Conservation (phyloP, 2,888 invertebrate species). For the Apamea monoglypha region DNA sequence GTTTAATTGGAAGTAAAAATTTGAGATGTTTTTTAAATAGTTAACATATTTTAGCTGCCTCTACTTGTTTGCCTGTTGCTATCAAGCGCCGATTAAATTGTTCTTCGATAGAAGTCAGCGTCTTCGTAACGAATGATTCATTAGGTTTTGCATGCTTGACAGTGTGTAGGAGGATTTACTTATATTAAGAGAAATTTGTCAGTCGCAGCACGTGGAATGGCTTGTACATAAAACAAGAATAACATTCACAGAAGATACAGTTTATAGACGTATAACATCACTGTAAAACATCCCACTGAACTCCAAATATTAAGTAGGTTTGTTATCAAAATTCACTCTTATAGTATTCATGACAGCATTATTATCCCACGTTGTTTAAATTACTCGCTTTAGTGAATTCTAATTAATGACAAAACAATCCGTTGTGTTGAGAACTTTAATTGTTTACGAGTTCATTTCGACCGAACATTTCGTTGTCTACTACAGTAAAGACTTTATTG, state of each 20-base stretch:
- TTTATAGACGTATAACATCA: constrained; percentile 15
- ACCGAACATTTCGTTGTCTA: constrained; percentile 52
- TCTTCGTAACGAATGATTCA: neutral
- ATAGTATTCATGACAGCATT: constrained; percentile 41
- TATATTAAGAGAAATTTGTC: neutral
- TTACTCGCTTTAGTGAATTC: constrained; percentile 43
- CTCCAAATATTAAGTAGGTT: constrained; percentile 14
- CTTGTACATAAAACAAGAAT: constrained; percentile 6
- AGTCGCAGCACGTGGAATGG: neutral
- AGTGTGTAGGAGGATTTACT: neutral
- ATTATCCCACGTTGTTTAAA: constrained; percentile 44
- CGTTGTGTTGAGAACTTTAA: constrained; percentile 56
- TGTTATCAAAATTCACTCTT: constrained; percentile 46
- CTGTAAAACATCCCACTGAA: constrained; percentile 19
- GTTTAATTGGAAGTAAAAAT: neutral
- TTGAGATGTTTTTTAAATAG: neutral
- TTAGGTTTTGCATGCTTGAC: neutral
- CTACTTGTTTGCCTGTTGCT: neutral
- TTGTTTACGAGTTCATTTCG: constrained; percentile 56
- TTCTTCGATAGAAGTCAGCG: too few species aligned
- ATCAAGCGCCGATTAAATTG: neutral
- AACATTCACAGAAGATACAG: constrained; percentile 15
- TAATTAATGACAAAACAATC: constrained; percentile 60
- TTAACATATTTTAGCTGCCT: neutral
- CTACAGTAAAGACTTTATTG: constrained; percentile 50